These are phyloP conservation scores for Nomada goodeniana DNA, from an alignment of 2,888 invertebrate genomes.

Conservation along the genomic window DNA sequence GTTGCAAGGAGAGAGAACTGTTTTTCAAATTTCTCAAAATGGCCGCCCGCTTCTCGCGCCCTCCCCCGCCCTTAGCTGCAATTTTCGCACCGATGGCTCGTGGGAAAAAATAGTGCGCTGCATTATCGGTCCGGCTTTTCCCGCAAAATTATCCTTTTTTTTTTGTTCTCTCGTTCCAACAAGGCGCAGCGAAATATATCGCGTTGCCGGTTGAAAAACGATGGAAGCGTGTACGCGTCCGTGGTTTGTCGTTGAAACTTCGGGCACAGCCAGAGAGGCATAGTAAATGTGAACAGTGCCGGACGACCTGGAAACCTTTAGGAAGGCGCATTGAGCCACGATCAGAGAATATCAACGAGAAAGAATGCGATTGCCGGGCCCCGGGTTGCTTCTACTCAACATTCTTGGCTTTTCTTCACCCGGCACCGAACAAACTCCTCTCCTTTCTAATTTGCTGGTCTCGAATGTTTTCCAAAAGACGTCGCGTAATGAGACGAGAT, in stretches of 20 bases:
- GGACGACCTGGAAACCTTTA: conserved; percentile 60
- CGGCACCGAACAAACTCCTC: conserved; percentile 9
- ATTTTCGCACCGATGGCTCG: too few species aligned
- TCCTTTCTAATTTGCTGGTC: conserved; percentile 52
- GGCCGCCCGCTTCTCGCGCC: too few species aligned
- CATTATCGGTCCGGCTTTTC: not conserved
- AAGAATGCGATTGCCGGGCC: conserved; percentile 54
- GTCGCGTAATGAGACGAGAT: not conserved
- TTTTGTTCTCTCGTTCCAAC: too few species aligned
- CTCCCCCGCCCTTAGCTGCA: too few species aligned
- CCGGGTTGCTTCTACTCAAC: conserved; percentile 36
- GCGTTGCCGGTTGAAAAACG: not conserved
- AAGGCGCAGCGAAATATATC: too few species aligned
- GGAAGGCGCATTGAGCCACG: conserved; percentile 50
- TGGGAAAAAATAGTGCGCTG: not conserved
- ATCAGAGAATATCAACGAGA: conserved; percentile 60
- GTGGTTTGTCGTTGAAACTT: not conserved
- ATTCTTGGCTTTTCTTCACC: conserved; percentile 51
- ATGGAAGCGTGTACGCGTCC: not conserved
- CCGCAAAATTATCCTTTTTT: too few species aligned
- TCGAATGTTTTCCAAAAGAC: conserved; percentile 9
- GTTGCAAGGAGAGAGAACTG: too few species aligned
- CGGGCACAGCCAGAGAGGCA: conserved; percentile 2
- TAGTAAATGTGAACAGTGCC: conserved; percentile 52
- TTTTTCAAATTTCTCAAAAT: too few species aligned